Percentiles rank a stretch among this genome's conserved stretches.
phyloP scores from a whole-genome alignment of 2,797 vertebrate species.

The Rhinoraja longicauda region DNA sequence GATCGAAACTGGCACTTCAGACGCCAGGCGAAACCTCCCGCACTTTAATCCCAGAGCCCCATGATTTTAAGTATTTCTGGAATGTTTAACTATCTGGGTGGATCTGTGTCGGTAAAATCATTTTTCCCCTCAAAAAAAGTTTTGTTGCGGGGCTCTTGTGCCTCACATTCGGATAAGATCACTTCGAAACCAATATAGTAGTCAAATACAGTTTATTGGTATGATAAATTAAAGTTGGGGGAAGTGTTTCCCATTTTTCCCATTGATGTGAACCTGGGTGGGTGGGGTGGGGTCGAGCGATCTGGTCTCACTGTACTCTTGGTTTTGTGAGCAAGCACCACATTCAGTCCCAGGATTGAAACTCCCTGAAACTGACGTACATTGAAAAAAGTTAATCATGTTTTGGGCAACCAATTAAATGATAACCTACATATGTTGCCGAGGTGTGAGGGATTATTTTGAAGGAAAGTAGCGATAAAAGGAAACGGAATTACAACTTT shows the following conservation, averaged over 20 bases:
- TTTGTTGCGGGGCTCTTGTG: background rate
- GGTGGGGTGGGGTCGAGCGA: background rate
- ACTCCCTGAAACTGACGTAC: background rate
- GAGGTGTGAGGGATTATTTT: background rate
- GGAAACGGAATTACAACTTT: background rate
- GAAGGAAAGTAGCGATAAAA: background rate
- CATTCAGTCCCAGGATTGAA: background rate
- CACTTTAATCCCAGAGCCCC: background rate
- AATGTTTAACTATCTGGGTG: background rate
- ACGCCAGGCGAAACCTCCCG: background rate
- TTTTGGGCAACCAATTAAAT: background rate
- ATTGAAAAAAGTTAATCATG: background rate
- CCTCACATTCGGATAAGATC: no score
- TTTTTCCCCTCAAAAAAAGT: background rate
- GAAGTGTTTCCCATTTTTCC: background rate
- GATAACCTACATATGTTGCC: background rate
- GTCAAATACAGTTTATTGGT: no score
- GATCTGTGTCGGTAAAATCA: background rate
- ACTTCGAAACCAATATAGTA: no score
- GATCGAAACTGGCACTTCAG: background rate
- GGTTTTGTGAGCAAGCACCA: background rate
- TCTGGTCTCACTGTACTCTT: background rate
- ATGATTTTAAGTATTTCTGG: background rate
- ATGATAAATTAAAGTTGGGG: background rate
- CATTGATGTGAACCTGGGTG: background rate